Evolutionary conservation across 2,888 invertebrate genomes (phyloP).

Genomic region (Muschampia plurimacula): DNA sequence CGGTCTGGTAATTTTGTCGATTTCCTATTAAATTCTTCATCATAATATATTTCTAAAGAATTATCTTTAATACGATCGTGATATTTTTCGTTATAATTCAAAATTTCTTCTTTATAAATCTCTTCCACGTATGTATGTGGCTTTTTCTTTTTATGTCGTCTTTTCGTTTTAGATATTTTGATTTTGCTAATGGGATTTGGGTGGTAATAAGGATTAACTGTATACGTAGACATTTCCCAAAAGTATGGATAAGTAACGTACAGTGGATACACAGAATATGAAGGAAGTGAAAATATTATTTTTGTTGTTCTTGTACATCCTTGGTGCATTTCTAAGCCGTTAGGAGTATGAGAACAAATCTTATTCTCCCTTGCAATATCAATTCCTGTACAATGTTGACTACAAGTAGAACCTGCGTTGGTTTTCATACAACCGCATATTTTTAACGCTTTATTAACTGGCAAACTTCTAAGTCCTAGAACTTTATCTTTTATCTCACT

Average conservation of each 20-base stretch:
- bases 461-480: conserved; percentile 66
- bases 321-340: conserved; percentile 25
- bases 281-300: conserved; percentile 24
- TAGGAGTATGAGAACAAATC: conserved; percentile 47
- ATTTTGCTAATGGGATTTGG: conserved; percentile 50
- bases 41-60: conserved; percentile 12
- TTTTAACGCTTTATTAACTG: conserved; percentile 37
- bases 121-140: conserved; percentile 35
- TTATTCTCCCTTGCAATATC: conserved; percentile 23
- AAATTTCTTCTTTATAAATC: conserved; percentile 45
- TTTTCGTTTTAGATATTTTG: conserved; percentile 53
- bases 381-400: conserved; percentile 47
- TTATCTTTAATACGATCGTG: conserved; percentile 31
- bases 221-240: conserved; percentile 47
- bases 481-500: conserved; percentile 55
- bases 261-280: conserved; percentile 50
- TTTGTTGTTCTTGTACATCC: conserved; percentile 49
- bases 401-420: conserved; percentile 49
- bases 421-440: conserved; percentile 56
- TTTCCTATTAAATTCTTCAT: conserved; percentile 20
- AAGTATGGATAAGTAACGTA: conserved; percentile 58
- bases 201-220: conserved; percentile 52
- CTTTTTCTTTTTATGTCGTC: conserved; percentile 52
- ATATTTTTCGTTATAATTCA: conserved; percentile 51
- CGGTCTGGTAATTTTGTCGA: conserved; percentile 39